Evolutionary conservation across 2,113 vertebrate species (phyloP).

Genomic region (Gymnorhina tibicen): DNA sequence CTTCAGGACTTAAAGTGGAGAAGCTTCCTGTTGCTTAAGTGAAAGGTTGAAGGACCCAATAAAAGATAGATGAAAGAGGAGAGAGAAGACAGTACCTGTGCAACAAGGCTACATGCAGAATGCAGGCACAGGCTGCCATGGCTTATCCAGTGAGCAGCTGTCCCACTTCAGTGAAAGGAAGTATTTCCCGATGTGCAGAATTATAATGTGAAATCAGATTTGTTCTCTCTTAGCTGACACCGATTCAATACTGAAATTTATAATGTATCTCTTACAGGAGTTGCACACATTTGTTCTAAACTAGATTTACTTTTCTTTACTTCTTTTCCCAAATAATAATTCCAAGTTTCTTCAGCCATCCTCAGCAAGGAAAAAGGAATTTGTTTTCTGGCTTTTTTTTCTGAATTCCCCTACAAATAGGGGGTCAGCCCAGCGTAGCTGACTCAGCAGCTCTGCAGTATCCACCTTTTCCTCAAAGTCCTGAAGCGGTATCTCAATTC

Average conservation of each 20-base stretch:
- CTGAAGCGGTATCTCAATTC: not conserved
- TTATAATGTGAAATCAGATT: not conserved
- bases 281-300: not conserved
- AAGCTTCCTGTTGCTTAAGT: not conserved
- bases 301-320: not conserved
- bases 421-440: not conserved
- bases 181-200: not conserved
- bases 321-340: not conserved
- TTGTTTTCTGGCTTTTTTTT: not conserved
- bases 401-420: not conserved
- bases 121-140: rapidly evolving
- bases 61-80: not conserved
- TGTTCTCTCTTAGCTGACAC: not conserved
- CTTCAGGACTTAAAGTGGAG: not conserved
- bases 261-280: not conserved
- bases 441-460: not conserved
- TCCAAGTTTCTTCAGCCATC: not conserved
- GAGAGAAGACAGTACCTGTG: not conserved
- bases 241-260: not conserved
- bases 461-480: not conserved
- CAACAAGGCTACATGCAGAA: rapidly evolving
- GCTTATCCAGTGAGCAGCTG: not conserved
- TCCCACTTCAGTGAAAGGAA: not conserved
- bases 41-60: not conserved
- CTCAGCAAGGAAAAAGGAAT: not conserved